Evolutionary conservation across 2,888 invertebrate species (phyloP), one percentile per base, ranked within the genome.

Genomic region (Ophion ellenae): DNA sequence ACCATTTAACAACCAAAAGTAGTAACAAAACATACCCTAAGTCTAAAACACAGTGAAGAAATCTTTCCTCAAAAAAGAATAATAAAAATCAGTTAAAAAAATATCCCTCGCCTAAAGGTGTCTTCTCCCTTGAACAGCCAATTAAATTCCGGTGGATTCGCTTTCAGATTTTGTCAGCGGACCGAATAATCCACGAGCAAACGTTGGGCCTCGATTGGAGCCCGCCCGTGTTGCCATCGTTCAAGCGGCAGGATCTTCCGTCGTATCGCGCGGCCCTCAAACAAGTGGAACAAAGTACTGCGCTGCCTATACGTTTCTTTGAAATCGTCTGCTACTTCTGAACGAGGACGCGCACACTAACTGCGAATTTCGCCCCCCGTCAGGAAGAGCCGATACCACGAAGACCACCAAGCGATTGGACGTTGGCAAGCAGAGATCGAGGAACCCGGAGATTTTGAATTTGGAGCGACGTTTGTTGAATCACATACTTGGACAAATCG

Each of bases 401-500:
- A 90, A 90, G 66, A 90, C 80, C 32, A 88, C 85, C 24, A 89
- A 87, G 82, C 86, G 90, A 24, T 89, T 87, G 14, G 86, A 90
- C 11, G 73, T 86, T 11, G 88, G 89, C 57, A 87, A 89, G 4
- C 53, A 17, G 59, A 66, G 81, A 17, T 86, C 90, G 17, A 87
- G 74, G 10, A 89, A 88, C 3, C 69, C 89, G 5, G 87, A 88
- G 28, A 90, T 91, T 81, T 85, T 90, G 3, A 92, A 92, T 87
- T 86, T 91, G 61, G 92, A 93, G 79, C 90, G 91, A 84, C 86
- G 88, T 66, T 88, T 96, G 90, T 93, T 97, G 78, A 95, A 95
- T 57, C 96, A 96, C 87, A 96, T 97, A 87, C 93, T 97, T 28
- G 95, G 95, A 82, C 94, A 96, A 82, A 95, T 97, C 57, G 95